phyloP scores from a whole-genome alignment of 1,140 invertebrate genomes.

The Drosophila chauvacae region DNA sequence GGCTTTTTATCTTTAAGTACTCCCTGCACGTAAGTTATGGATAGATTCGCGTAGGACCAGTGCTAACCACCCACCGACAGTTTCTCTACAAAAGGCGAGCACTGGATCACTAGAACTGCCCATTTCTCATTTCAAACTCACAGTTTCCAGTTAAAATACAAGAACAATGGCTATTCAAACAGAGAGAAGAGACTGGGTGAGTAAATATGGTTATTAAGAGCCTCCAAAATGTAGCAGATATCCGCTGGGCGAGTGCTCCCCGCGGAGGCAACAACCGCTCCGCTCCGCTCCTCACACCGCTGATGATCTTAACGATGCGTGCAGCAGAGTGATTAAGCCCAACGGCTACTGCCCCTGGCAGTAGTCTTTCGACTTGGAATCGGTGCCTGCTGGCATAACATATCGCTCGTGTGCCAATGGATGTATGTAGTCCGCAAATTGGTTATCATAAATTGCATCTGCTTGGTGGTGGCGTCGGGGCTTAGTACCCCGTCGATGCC shows the following conservation, averaged over 20 bases:
- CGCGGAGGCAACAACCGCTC: conserved; percentile 33
- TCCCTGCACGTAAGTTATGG: neutral
- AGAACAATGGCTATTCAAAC: conserved; percentile 14
- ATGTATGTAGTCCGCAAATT: conserved; percentile 38
- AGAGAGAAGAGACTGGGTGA: conserved; percentile 10
- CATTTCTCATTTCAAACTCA: neutral
- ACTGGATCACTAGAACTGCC: conserved; percentile 34
- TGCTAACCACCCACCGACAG: neutral
- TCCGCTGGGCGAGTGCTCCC: neutral
- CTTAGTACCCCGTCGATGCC: conserved; percentile 37
- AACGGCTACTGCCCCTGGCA: conserved; percentile 32
- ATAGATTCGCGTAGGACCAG: neutral
- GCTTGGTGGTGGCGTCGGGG: conserved; percentile 3
- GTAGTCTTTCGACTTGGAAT: conserved; percentile 7
- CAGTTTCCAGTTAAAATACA: neutral
- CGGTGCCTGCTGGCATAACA: conserved; percentile 26
- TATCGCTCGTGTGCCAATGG: conserved; percentile 31
- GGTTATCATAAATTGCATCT: conserved; percentile 48
- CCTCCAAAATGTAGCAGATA: conserved; percentile 6
- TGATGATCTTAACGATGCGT: conserved; percentile 75
- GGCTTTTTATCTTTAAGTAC: neutral
- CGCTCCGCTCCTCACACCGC: conserved; percentile 24
- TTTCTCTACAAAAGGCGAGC: conserved; percentile 7
- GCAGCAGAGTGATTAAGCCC: conserved; percentile 58
- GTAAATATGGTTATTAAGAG: conserved; percentile 35